Evolutionary conservation across 2,797 vertebrate species (phyloP), one percentile per base, ranked within the genome.

Genomic region (Meda fulgida): DNA sequence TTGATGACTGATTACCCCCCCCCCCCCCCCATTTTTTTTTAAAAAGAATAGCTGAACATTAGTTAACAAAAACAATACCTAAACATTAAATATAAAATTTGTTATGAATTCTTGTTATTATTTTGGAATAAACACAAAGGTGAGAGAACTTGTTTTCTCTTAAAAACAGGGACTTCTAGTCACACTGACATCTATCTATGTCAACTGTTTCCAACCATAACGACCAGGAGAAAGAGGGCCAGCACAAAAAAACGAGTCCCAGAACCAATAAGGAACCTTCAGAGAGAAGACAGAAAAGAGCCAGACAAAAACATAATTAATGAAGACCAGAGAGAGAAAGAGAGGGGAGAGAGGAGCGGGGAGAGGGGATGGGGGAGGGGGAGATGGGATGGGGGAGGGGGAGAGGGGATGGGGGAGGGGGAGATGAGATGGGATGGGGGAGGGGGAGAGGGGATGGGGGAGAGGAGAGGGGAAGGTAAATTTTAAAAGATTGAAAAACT

Each of bases 291-390:
- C 51, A 43, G 67, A 63, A 65, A 78, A 72, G 72, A 63, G 29
- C 31, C 58, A 76, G 29, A 51, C 63, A 53, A 53, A 78, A 84
- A 60, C 53, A 48, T 40, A 29, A 46, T 84, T 79, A 84, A 79
- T 79, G 76, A 84, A 58, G 51, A 72, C 53, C 66, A 84, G 58
- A 34, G 38, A 75, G 70, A 63, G 18, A 72, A 7, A 48, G 26
- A 40, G 23, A 69, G n/a, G 1, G 8, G 38, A 78, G 6, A 78
- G 78, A n/a, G n/a, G n/a, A n/a, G n/a, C n/a, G n/a, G n/a, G n/a
- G n/a, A n/a, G n/a, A n/a, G n/a, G n/a, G n/a, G n/a, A n/a, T n/a
- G n/a, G n/a, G n/a, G n/a, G n/a, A n/a, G n/a, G n/a, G n/a, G n/a
- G n/a, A n/a, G n/a, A n/a, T n/a, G n/a, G n/a, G n/a, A n/a, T n/a